Percentiles rank a stretch among this genome's conserved stretches.
These are phyloP conservation scores for Sebastes miniatus DNA, from an alignment of 2,797 vertebrate species.

Conservation along the genomic window DNA sequence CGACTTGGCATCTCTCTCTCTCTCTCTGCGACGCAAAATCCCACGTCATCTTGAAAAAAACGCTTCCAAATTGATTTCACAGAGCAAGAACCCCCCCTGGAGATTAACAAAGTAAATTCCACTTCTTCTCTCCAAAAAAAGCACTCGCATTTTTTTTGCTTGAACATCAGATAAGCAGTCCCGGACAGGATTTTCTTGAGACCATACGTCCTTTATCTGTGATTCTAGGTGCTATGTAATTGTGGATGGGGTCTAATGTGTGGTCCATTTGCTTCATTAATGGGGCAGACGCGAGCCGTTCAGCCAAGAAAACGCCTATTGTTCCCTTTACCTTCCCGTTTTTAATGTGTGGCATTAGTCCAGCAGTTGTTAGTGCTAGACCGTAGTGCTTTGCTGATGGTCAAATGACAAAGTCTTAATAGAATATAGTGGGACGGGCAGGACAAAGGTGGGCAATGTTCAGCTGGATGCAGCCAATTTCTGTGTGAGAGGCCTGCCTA, in stretches of 20 bases:
- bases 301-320: slow-evolving; percentile 75
- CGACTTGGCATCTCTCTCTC: slow-evolving; percentile 41
- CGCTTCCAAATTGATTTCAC: slow-evolving; percentile 63
- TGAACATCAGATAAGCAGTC: slow-evolving; percentile 49
- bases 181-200: slow-evolving; percentile 48
- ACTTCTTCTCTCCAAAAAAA: slow-evolving; percentile 48
- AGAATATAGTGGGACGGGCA: slow-evolving; percentile 77
- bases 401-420: slow-evolving; percentile 85
- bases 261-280: slow-evolving; percentile 79
- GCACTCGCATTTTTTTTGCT: slow-evolving; percentile 23
- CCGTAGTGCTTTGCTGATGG: slow-evolving; percentile 77
- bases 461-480: slow-evolving; percentile 82
- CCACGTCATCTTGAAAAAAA: slow-evolving; percentile 35
- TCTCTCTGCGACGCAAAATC: slow-evolving; percentile 20
- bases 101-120: slow-evolving; percentile 70
- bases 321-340: slow-evolving; percentile 70
- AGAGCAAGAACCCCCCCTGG: slow-evolving; percentile 34
- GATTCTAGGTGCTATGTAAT: slow-evolving; percentile 53
- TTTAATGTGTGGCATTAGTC: slow-evolving; percentile 81
- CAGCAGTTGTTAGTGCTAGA: slow-evolving; percentile 77
- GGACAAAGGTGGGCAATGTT: slow-evolving; percentile 88
- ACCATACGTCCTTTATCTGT: slow-evolving; percentile 51
- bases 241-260: slow-evolving; percentile 72
- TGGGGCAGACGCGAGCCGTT: slow-evolving; percentile 68
- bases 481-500: slow-evolving; percentile 82